Base-by-base conservation (phyloP, 37 sponge, comb jelly and placozoan genomes). In the Chondrilla cf. caribensis region DNA sequence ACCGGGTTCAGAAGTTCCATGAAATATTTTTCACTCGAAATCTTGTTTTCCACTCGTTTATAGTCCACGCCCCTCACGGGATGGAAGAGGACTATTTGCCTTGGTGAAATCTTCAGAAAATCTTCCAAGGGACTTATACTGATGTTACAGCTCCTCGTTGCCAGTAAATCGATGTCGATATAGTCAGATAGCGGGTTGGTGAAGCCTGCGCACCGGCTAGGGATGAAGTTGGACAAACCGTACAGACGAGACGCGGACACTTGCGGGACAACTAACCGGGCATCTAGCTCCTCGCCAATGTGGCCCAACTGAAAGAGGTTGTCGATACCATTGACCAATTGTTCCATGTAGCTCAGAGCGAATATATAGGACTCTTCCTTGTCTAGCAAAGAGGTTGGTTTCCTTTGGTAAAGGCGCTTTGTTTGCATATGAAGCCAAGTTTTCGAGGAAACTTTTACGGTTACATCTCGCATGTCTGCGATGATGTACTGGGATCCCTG, bases 301-400 rank as follows among this genome's bases (percentile, higher is more conserved):
- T 40, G 25, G 2, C 76, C 14, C 6, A 73, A 43, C 24, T 39
- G 38, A 14, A 73, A 3, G 44, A 42, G 24, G 25, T 73, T 73
- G 6, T 5, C 8, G 2, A 73, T 6, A 37, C 25, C 76, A 24
- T 73, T 42, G 19, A n/a, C 43, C 2, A 73, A 39, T 9, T 73
- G 44, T n/a, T 42, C 76, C 41, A 43, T 42, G 44, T 73, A 73
- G 44, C 76, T 73, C 5, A 73, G 76, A 37, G 76, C 41, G 1
- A 73, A 39, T 6, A 67, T 17, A 33, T 31, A 67, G 3, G 68
- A 67, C 8, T 8, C 8, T 26, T 26, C 7, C 17, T n/a, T n/a
- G n/a, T n/a, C n/a, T n/a, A n/a, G n/a, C n/a, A n/a, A n/a, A n/a
- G n/a, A n/a, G n/a, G n/a, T n/a, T n/a, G n/a, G n/a, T n/a, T n/a